Conservation (phyloP, 2,797 vertebrate species). For the Necrosyrtes monachus region DNA sequence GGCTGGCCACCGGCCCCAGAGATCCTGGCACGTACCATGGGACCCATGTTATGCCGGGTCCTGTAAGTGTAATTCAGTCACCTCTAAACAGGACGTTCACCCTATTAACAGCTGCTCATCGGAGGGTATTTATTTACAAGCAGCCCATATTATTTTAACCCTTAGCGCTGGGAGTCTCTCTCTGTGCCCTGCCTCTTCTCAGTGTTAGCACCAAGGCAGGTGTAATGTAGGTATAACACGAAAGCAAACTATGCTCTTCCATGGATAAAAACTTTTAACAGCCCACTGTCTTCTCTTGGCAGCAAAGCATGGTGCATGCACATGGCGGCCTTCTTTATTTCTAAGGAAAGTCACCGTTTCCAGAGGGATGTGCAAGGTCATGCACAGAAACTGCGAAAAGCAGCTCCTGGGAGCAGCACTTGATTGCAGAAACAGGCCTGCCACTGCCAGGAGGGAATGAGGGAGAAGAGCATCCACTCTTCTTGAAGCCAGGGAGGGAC, state of each 20-base stretch:
- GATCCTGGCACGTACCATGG: not conserved
- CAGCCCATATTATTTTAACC: not conserved
- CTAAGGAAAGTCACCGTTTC: not conserved
- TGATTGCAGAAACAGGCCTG: not conserved
- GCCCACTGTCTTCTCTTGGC: not conserved
- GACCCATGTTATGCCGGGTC: rapidly evolving
- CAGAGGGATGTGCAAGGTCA: not conserved
- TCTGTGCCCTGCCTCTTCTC: not conserved
- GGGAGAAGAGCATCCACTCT: rapidly evolving
- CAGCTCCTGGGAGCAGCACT: not conserved
- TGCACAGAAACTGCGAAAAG: not conserved
- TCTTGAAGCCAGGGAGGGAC: not conserved
- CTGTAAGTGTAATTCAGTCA: not conserved
- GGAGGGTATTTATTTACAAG: not conserved
- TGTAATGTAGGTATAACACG: rapidly evolving
- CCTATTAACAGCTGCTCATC: not conserved
- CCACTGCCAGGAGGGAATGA: not conserved
- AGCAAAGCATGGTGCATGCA: rapidly evolving
- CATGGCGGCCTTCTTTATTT: not conserved
- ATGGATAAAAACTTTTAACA: not conserved
- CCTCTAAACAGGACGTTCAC: not conserved
- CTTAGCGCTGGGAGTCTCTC: not conserved
- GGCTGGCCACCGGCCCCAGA: rapidly evolving
- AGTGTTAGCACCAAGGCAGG: too few species aligned
- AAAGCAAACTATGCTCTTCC: not conserved